These are phyloP conservation scores for Tetheella fluctuosa DNA, from an alignment of 2,888 invertebrate genomes.

Conservation along the genomic window DNA sequence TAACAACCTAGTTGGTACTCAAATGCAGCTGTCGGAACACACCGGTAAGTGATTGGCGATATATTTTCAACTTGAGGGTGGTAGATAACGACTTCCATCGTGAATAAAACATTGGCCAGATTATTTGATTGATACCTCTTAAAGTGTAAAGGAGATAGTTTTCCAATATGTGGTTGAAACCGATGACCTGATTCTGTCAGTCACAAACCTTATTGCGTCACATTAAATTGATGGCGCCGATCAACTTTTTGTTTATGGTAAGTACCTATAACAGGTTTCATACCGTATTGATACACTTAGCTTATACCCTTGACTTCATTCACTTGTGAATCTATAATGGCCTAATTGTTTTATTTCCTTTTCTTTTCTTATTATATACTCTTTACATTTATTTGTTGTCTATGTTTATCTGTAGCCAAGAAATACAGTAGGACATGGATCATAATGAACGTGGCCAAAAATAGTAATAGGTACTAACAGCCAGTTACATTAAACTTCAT, in stretches of 20 bases:
- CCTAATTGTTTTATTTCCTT: background rate
- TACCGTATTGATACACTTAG: slow-evolving; percentile 11
- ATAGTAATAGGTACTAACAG: too few species aligned
- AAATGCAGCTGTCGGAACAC: too few species aligned
- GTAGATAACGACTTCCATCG: too few species aligned
- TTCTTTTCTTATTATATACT: background rate
- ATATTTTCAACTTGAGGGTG: too few species aligned
- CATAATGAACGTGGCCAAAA: too few species aligned
- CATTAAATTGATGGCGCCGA: slow-evolving; percentile 32
- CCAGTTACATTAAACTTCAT: too few species aligned
- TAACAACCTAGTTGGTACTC: too few species aligned
- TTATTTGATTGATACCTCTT: too few species aligned
- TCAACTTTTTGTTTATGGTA: slow-evolving; percentile 23
- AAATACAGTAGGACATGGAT: too few species aligned
- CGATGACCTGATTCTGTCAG: slow-evolving; percentile 45
- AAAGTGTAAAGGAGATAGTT: background rate
- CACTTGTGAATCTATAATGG: background rate
- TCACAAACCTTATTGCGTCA: slow-evolving; percentile 41
- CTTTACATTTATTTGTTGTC: too few species aligned
- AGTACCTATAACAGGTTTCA: slow-evolving; percentile 24
- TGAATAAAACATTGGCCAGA: background rate
- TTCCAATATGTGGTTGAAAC: slow-evolving; percentile 13
- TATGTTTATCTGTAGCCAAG: too few species aligned
- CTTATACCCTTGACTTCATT: slow-evolving; percentile 12
- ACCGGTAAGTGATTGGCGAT: too few species aligned